Conservation (phyloP, 2,797 vertebrate genomes). For the Microcaecilia unicolor region DNA sequence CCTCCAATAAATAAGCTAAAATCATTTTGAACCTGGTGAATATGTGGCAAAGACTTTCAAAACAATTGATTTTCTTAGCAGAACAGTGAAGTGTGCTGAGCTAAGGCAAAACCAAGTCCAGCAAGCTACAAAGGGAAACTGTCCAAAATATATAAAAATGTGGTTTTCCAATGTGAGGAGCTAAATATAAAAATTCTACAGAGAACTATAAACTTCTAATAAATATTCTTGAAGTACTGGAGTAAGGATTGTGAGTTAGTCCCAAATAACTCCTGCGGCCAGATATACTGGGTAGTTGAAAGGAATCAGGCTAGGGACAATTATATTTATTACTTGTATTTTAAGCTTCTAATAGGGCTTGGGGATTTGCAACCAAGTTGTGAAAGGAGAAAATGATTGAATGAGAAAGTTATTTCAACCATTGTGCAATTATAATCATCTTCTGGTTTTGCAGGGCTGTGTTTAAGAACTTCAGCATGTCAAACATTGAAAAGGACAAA, state of each 20-base stretch:
- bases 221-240: slow-evolving; percentile 34
- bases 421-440: not conserved
- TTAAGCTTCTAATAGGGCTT: not conserved
- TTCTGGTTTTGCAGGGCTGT: not conserved
- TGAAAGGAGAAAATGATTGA: not conserved
- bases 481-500: no score
- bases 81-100: not conserved
- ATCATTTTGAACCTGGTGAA: not conserved
- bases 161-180: slow-evolving; percentile 39
- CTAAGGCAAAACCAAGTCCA: slow-evolving; percentile 1
- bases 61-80: slow-evolving; percentile 5
- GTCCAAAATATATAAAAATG: slow-evolving; percentile 48
- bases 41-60: not conserved
- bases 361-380: slow-evolving; percentile 9
- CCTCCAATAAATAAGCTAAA: not conserved
- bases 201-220: slow-evolving; percentile 42
- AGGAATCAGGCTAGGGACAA: not conserved
- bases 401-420: not conserved
- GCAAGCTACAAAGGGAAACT: slow-evolving; percentile 26
- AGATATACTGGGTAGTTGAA: slow-evolving; percentile 6
- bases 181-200: slow-evolving; percentile 40
- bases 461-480: no score
- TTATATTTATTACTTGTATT: slow-evolving; percentile 9
- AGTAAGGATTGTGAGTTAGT: slow-evolving; percentile 10
- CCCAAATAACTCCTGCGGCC: slow-evolving; percentile 11